Base-by-base conservation (phyloP, 2,888 invertebrate genomes). In the Nomada lathburiana region DNA sequence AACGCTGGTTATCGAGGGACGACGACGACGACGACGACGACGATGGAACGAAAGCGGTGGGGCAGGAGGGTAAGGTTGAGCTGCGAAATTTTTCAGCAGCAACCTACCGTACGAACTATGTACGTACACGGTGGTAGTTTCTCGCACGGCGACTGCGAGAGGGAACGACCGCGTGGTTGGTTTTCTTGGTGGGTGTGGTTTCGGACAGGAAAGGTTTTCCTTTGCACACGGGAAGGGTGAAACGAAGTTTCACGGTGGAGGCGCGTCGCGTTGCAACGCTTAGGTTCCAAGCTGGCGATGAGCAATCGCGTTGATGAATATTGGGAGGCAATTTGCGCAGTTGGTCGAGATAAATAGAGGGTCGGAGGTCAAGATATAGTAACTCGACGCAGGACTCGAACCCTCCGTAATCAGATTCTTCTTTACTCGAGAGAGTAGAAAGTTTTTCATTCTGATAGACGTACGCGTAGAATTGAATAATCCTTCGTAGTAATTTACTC, bases 71-170 rank as follows among this genome's bases (percentile, higher is more conserved):
- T 0, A 20, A 53, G 5, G 36, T 4, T n/a, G 69, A 73, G 47
- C 76, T 83, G 80, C 81, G 89, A 88, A 89, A 89, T 89, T 89
- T 89, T 89, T 89, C 85, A 89, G 82, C 67, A 77, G 76, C 76
- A 13, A 42, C 57, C 57, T 26, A 36, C 26, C 57, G 20, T 23
- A 13, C n/a, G 13, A 42, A 36, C 36, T 36, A 36, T 36, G 36
- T 36, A 36, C 36, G 44, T 13, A 7, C 9, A 16, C 59, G 11
- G 2, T 18, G 18, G 5, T 36, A 13, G 18, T 26, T 29, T 60
- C 26, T 29, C 70, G 64, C 68, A 73, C 78, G 63, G 65, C 71
- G 74, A 64, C 69, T 64, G 63, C 68, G 36, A 42, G 68, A 47
- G 62, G 18, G 59, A 82, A 77, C 70, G 77, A 62, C 65, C 75